Evolutionary conservation across 1,140 invertebrate species (phyloP).

Genomic region (Micrasema longulum): DNA sequence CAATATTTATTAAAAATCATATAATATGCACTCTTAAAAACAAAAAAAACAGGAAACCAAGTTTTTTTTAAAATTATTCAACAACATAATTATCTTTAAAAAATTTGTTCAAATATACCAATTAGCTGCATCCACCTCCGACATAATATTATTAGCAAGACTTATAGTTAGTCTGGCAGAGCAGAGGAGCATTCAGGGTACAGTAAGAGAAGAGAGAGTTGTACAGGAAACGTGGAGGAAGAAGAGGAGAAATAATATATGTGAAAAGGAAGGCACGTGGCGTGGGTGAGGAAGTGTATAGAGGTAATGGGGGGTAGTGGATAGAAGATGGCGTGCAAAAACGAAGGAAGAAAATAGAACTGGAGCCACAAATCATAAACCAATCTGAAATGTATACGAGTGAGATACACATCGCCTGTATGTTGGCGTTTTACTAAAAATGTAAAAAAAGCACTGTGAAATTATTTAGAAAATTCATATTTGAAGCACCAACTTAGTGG

Average conservation of each 20-base stretch:
- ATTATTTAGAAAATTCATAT: no score
- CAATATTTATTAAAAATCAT: no score
- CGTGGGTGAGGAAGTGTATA: background rate
- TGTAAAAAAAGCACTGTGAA: no score
- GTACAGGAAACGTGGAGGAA: slow-evolving; percentile 5
- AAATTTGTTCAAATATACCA: no score
- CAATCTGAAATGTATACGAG: slow-evolving; percentile 17
- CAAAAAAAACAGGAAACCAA: no score
- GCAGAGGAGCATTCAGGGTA: no score
- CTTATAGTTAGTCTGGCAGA: no score
- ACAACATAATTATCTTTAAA: no score
- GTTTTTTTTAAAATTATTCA: background rate
- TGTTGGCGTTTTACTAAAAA: slow-evolving; percentile 7
- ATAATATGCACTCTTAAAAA: no score
- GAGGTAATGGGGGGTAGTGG: slow-evolving; percentile 1
- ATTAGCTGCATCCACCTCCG: no score
- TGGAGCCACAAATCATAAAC: slow-evolving; percentile 28
- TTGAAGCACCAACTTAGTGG: no score
- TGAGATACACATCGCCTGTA: background rate
- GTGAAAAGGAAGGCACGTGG: slow-evolving; percentile 23
- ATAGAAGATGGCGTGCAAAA: background rate
- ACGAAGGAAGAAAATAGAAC: background rate
- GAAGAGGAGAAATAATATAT: slow-evolving; percentile 22
- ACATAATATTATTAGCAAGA: no score
- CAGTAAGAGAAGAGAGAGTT: background rate